phyloP scores from a whole-genome alignment of 2,113 vertebrate genomes.

The Takifugu bimaculatus region DNA sequence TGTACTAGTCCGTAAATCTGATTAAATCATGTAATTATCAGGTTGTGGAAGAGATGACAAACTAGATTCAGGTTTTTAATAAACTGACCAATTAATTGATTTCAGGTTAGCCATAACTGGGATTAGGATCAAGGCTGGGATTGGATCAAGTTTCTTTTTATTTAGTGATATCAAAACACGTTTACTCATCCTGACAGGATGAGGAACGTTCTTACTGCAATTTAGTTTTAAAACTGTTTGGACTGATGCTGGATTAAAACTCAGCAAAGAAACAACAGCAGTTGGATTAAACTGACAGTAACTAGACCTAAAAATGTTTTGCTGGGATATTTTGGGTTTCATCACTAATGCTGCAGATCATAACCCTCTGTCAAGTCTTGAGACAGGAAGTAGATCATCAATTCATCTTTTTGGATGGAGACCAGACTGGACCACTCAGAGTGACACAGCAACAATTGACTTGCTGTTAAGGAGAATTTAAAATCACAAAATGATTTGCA shows the following conservation, averaged over 20 bases:
- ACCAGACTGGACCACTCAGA: no score
- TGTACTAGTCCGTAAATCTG: no score
- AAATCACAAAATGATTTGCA: no score
- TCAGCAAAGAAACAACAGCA: not conserved
- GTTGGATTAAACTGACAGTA: not conserved
- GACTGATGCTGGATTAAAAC: not conserved
- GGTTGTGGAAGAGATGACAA: no score
- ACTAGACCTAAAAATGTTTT: not conserved
- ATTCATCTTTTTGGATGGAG: not conserved
- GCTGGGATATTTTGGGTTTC: conserved; percentile 1
- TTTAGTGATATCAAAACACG: not conserved
- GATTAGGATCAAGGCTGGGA: not conserved
- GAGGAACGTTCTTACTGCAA: not conserved
- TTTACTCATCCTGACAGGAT: not conserved
- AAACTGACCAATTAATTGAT: not conserved
- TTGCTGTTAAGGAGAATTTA: no score
- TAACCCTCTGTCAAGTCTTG: not conserved
- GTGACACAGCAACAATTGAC: no score
- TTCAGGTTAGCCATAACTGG: not conserved
- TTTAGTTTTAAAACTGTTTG: not conserved
- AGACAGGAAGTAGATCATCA: not conserved
- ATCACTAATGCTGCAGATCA: not conserved
- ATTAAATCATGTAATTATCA: no score
- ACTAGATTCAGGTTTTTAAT: not conserved
- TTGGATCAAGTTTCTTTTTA: not conserved